These are phyloP conservation scores for Corythornis leucogaster DNA, from an alignment of 2,797 vertebrate genomes.

Conservation along the genomic window DNA sequence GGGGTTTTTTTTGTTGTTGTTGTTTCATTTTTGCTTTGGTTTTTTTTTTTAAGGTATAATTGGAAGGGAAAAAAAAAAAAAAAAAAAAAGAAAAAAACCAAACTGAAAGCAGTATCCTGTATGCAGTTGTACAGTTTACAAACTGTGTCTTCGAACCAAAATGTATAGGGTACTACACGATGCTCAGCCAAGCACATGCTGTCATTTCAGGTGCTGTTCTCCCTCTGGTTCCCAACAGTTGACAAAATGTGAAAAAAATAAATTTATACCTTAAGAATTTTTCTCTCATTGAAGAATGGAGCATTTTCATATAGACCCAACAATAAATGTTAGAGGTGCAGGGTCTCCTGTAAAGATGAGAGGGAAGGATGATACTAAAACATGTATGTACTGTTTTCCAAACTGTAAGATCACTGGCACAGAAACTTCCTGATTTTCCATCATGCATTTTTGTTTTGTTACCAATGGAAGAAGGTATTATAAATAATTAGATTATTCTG, in stretches of 20 bases:
- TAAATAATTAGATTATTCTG: slow-evolving; percentile 45
- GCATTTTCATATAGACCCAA: slow-evolving; percentile 54
- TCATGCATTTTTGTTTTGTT: slow-evolving; percentile 51
- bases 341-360: slow-evolving; percentile 57
- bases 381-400: slow-evolving; percentile 17
- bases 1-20: neutral
- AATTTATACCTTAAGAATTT: slow-evolving; percentile 55
- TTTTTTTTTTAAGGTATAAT: neutral
- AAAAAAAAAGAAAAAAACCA: neutral
- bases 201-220: slow-evolving; percentile 71
- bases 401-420: slow-evolving; percentile 33
- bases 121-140: slow-evolving; percentile 72
- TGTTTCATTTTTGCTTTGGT: neutral
- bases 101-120: slow-evolving; percentile 59
- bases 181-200: slow-evolving; percentile 51
- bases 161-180: slow-evolving; percentile 48
- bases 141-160: slow-evolving; percentile 77
- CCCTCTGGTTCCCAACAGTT: slow-evolving; percentile 24
- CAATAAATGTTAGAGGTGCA: slow-evolving; percentile 37
- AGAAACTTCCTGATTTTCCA: slow-evolving; percentile 46
- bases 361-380: slow-evolving; percentile 54
- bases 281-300: slow-evolving; percentile 56
- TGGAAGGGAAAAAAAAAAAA: neutral
- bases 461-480: slow-evolving; percentile 53
- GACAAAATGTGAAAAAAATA: slow-evolving; percentile 43